Conservation (phyloP, 1,140 invertebrate genomes). For the Neodiprion virginianus region DNA sequence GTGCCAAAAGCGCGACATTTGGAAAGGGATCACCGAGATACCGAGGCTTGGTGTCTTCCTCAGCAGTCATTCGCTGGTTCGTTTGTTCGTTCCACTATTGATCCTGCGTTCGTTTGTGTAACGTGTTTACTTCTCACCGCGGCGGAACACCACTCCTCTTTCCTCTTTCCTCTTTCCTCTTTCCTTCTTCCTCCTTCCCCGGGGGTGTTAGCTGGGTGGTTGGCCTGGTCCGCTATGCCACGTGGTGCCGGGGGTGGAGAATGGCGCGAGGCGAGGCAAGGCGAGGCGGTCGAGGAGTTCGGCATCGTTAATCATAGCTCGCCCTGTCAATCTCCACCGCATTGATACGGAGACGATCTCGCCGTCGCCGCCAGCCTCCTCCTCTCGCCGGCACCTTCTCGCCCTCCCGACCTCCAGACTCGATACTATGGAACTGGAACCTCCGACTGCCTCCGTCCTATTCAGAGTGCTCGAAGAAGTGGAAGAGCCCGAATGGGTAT, state of each 20-base stretch:
- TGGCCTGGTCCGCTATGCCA: conserved; percentile 31
- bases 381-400: conserved; percentile 15
- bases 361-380: conserved; percentile 42
- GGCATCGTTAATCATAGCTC: conserved; percentile 57
- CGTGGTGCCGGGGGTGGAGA: neutral
- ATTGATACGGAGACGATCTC: conserved; percentile 54
- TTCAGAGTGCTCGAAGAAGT: conserved; percentile 5
- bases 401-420: conserved; percentile 5
- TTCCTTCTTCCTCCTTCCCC: conserved; percentile 18
- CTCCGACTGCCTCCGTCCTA: neutral
- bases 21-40: neutral
- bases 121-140: conserved; percentile 49
- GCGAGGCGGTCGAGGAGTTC: conserved; percentile 11
- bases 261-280: conserved; percentile 10
- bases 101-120: conserved; percentile 45
- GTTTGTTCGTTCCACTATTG: conserved; percentile 32
- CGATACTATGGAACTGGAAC: conserved; percentile 12
- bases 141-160: conserved; percentile 37
- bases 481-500: neutral
- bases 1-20: neutral
- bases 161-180: conserved; percentile 26
- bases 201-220: conserved; percentile 34
- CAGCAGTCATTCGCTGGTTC: neutral
- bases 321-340: conserved; percentile 55
- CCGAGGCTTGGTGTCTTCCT: neutral